phyloP scores from a whole-genome alignment of 1,140 invertebrate genomes.

The Drosophila willistoni region DNA sequence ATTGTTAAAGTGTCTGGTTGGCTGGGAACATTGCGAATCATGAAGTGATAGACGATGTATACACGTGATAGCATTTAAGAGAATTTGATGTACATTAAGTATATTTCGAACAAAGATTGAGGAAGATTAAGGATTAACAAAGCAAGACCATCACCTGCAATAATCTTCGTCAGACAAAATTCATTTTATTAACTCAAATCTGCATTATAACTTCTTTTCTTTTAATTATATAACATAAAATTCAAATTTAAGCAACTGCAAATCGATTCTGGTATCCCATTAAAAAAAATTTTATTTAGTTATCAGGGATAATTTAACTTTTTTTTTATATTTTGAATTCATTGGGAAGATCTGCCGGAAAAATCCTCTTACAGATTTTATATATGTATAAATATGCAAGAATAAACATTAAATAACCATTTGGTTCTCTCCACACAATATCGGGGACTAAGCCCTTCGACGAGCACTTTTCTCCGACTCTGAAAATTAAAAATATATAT shows the following conservation, averaged over 20 bases:
- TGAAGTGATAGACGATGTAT: slow-evolving; percentile 44
- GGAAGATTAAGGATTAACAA: neutral
- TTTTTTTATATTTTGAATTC: neutral
- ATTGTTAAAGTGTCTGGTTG: slow-evolving; percentile 72
- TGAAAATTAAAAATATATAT: slow-evolving; percentile 1
- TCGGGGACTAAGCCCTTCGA: slow-evolving; percentile 12
- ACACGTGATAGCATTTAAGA: slow-evolving; percentile 1
- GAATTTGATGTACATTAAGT: neutral
- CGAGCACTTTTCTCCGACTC: neutral
- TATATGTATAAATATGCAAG: neutral
- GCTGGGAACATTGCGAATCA: slow-evolving; percentile 48
- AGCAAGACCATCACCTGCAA: too few species aligned
- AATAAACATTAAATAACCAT: slow-evolving; percentile 11
- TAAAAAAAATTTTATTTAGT: too few species aligned
- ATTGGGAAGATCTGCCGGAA: neutral
- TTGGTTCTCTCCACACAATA: neutral
- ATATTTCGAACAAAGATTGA: neutral
- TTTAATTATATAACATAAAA: too few species aligned
- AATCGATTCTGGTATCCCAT: too few species aligned
- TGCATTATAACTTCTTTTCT: too few species aligned
- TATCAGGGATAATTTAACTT: too few species aligned
- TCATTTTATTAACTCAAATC: neutral
- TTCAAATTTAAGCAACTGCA: too few species aligned
- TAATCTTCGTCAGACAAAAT: too few species aligned
- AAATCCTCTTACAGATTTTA: neutral